Evolutionary conservation across 1,140 invertebrate genomes (phyloP).

Genomic region (Zaprionus davidi): DNA sequence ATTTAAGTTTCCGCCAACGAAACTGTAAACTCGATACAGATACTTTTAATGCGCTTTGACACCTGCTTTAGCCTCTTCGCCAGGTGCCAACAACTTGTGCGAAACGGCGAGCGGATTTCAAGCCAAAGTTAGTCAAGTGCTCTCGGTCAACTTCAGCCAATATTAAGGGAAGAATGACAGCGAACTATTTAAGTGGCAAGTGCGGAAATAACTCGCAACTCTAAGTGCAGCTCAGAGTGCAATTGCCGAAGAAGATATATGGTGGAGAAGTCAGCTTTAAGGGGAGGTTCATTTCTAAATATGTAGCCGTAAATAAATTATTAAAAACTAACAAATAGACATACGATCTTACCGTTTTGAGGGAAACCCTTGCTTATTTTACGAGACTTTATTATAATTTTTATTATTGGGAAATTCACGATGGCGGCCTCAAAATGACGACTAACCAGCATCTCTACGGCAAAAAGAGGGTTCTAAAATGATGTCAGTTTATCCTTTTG

Average conservation of each 20-base stretch:
- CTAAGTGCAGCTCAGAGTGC: constrained; percentile 1
- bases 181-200: constrained; percentile 26
- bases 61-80: constrained; percentile 43
- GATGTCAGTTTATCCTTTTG: too few species aligned
- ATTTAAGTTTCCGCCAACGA: constrained; percentile 11
- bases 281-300: background rate
- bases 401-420: too few species aligned
- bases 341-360: too few species aligned
- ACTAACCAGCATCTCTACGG: too few species aligned
- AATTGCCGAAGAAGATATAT: background rate
- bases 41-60: constrained; percentile 61
- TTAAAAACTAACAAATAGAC: too few species aligned
- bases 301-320: background rate
- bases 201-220: constrained; percentile 15
- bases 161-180: constrained; percentile 11
- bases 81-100: constrained; percentile 22
- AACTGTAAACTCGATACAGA: constrained; percentile 33
- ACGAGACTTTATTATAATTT: too few species aligned
- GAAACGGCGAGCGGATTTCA: constrained; percentile 5
- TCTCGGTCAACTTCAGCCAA: constrained; percentile 25
- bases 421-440: too few species aligned
- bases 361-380: too few species aligned
- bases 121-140: constrained; percentile 12
- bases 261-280: background rate
- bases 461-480: too few species aligned